These are phyloP conservation scores for Endotricha flammealis DNA, from an alignment of 2,888 invertebrate species.

Conservation along the genomic window DNA sequence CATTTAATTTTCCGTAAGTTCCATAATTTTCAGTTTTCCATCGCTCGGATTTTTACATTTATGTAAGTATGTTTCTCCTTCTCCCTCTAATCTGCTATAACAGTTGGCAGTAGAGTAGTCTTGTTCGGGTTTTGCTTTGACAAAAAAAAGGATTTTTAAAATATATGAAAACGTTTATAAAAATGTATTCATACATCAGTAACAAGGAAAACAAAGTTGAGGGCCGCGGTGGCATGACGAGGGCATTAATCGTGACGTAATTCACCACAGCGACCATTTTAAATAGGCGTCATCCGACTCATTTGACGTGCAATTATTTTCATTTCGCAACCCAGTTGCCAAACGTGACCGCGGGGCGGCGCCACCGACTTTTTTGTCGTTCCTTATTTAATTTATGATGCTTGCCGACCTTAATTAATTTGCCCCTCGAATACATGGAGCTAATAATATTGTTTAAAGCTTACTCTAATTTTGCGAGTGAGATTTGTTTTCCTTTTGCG, in stretches of 20 bases:
- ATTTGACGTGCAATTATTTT: conserved; percentile 67
- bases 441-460: conserved; percentile 14
- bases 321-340: conserved; percentile 49
- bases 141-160: no score
- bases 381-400: conserved; percentile 41
- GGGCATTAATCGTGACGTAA: conserved; percentile 40
- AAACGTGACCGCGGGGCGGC: conserved; percentile 34
- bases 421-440: conserved; percentile 28
- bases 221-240: conserved; percentile 23
- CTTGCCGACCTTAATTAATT: conserved; percentile 48
- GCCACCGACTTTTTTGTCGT: conserved; percentile 40
- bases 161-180: not conserved
- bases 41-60: no score
- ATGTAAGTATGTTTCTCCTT: no score
- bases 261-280: conserved; percentile 37
- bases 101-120: no score
- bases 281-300: conserved; percentile 63
- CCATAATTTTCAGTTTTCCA: no score
- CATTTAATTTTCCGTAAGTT: no score
- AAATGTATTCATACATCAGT: not conserved
- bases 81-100: no score
- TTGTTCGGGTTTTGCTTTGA: no score
- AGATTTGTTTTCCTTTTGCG: no score
- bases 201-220: conserved; percentile 16
- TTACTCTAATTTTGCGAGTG: no score